A percentile compares a stretch with the other conserved stretches of the same genome.
These are phyloP conservation scores for Chionomys nivalis DNA, from an alignment of 2,113 vertebrate species.

Conservation along the genomic window DNA sequence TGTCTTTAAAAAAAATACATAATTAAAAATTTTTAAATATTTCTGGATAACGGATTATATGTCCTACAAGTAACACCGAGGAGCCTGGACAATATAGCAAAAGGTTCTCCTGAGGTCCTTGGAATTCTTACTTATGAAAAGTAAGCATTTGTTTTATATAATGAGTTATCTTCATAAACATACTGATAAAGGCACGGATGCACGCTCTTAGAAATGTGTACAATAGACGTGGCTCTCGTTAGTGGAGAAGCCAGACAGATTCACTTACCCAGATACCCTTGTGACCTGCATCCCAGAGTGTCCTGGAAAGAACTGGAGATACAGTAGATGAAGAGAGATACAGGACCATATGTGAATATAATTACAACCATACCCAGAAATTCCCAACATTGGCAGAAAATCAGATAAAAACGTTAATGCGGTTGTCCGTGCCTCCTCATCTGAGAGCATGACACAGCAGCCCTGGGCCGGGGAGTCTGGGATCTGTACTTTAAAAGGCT, in stretches of 20 bases:
- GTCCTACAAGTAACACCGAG: background rate
- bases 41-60: background rate
- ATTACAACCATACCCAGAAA: slow-evolving; percentile 24
- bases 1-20: background rate
- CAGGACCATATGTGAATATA: background rate
- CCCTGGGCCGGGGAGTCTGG: background rate
- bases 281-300: background rate
- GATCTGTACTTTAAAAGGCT: slow-evolving; percentile 23
- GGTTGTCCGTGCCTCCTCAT: background rate
- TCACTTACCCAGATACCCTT: background rate
- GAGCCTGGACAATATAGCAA: background rate
- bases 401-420: slow-evolving; percentile 2
- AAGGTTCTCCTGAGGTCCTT: slow-evolving; percentile 14
- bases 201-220: background rate
- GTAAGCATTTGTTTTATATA: background rate
- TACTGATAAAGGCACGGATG: background rate
- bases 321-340: background rate
- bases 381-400: slow-evolving; percentile 2
- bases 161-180: background rate
- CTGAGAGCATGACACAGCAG: background rate
- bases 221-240: background rate
- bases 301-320: background rate
- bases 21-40: background rate
- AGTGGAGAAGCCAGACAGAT: background rate
- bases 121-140: slow-evolving; percentile 39